Conservation (phyloP, 2,113 vertebrate species). For the Onychostruthus taczanowskii region DNA sequence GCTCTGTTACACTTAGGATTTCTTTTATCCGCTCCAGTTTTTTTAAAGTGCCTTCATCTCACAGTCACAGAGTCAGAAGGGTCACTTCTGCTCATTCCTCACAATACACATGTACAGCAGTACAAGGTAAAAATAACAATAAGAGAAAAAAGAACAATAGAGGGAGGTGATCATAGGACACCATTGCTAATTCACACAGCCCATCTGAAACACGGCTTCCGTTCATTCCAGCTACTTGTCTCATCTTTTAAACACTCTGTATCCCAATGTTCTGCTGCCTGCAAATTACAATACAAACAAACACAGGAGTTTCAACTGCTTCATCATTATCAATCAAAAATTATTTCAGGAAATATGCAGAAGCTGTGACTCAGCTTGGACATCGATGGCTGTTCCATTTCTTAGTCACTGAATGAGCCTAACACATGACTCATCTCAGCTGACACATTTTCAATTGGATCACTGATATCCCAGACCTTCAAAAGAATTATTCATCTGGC, state of each 20-base stretch:
- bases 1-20: background rate
- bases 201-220: background rate
- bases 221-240: background rate
- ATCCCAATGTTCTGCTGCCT: background rate
- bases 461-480: constrained; percentile 51
- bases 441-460: constrained; percentile 47
- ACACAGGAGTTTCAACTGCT: background rate
- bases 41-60: background rate
- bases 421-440: constrained; percentile 65
- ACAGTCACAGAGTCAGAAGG: constrained; percentile 13
- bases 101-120: background rate
- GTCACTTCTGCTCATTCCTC: background rate
- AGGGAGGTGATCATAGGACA: background rate
- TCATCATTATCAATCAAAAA: constrained; percentile 22
- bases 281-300: background rate
- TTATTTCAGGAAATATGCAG: constrained; percentile 11
- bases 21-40: constrained; percentile 12
- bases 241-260: background rate
- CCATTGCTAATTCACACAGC: background rate
- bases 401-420: constrained; percentile 57
- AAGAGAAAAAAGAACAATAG: background rate
- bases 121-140: background rate
- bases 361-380: constrained; percentile 58
- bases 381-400: constrained; percentile 34
- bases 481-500: constrained; percentile 12